Evolutionary conservation across 2,113 vertebrate genomes (phyloP).

Genomic region (Forbesichthys papilliferus): DNA sequence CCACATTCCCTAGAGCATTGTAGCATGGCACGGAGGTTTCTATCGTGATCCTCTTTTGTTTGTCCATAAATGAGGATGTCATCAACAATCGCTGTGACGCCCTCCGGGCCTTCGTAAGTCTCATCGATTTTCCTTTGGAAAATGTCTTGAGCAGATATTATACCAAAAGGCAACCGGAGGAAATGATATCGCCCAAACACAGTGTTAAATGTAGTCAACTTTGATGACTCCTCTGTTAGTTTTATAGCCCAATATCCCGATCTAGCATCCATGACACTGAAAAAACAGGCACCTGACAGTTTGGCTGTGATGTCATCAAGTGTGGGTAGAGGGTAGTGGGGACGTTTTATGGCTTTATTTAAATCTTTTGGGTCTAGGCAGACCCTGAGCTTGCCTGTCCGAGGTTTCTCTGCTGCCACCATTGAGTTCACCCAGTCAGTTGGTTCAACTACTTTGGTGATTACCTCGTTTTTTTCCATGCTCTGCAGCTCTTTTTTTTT

Average conservation of each 20-base stretch:
- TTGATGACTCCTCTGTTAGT: conserved; percentile 21
- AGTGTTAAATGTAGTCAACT: conserved; percentile 29
- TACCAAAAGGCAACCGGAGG: conserved; percentile 21
- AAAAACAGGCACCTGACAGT: conserved; percentile 13
- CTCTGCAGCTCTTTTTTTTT: conserved; percentile 21
- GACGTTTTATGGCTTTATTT: conserved; percentile 32
- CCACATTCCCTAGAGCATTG: conserved; percentile 14
- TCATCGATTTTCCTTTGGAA: conserved; percentile 20
- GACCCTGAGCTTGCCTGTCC: conserved; percentile 10
- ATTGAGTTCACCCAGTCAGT: conserved; percentile 32
- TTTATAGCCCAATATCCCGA: conserved; percentile 35
- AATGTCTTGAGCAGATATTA: conserved; percentile 9
- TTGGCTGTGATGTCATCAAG: conserved; percentile 19
- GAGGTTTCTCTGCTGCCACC: conserved; percentile 21
- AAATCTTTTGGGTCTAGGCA: conserved; percentile 24
- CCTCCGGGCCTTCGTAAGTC: conserved; percentile 17
- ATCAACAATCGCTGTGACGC: conserved; percentile 5
- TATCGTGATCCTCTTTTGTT: conserved; percentile 12
- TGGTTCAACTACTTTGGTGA: conserved; percentile 23
- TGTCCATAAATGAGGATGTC: not conserved
- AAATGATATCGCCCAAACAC: conserved; percentile 17
- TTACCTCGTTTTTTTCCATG: conserved; percentile 20
- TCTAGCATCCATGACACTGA: conserved; percentile 27
- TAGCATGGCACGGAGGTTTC: conserved; percentile 7
- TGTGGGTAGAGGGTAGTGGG: conserved; percentile 24